These are phyloP conservation scores for Hoplostethus atlanticus DNA, from an alignment of 2,797 vertebrate species.

Conservation along the genomic window DNA sequence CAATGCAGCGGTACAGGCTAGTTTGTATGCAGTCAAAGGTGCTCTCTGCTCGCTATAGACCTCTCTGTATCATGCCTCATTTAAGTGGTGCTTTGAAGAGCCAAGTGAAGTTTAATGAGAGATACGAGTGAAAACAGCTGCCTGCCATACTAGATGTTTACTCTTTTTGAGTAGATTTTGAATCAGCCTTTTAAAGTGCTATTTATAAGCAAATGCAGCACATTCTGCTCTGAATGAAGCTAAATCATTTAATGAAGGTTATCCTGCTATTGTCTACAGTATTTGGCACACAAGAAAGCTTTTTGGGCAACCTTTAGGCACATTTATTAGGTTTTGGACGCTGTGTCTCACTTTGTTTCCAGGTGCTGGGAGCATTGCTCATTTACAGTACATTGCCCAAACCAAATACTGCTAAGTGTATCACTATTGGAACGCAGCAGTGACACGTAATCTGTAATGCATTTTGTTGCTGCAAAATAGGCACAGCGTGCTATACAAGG, in stretches of 20 bases:
- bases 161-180: slow-evolving; percentile 64
- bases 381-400: no score
- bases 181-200: slow-evolving; percentile 62
- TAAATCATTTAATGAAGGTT: slow-evolving; percentile 32
- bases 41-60: slow-evolving; percentile 68
- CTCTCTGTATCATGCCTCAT: slow-evolving; percentile 75
- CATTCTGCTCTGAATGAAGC: slow-evolving; percentile 41
- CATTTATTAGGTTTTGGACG: not conserved
- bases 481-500: no score
- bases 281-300: not conserved
- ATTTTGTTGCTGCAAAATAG: no score
- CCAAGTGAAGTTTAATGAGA: slow-evolving; percentile 71
- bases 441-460: no score
- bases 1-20: slow-evolving; percentile 53
- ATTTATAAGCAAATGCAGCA: slow-evolving; percentile 69
- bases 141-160: slow-evolving; percentile 71
- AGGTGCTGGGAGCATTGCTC: not conserved
- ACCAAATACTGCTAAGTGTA: no score
- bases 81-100: slow-evolving; percentile 78
- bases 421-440: no score
- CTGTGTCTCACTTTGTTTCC: not conserved
- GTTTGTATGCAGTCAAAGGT: slow-evolving; percentile 75
- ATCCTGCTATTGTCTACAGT: slow-evolving; percentile 18
- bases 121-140: slow-evolving; percentile 72
- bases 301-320: not conserved